Evolutionary conservation across 2,888 invertebrate species (phyloP), one percentile per base, ranked within the genome.

Genomic region (Apodemia hepburni): DNA sequence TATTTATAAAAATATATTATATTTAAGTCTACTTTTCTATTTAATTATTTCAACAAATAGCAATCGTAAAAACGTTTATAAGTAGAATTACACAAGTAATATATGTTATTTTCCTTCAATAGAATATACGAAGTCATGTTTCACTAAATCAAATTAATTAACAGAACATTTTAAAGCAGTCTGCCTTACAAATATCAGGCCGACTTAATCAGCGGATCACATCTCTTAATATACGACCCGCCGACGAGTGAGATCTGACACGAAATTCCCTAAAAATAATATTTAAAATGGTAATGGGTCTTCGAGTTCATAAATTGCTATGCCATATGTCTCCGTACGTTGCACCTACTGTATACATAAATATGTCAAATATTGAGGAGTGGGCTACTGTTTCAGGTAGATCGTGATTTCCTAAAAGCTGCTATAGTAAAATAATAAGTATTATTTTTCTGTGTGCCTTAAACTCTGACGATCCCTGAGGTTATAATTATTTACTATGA

Each of bases 261-360:
- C 88, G 85, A 82, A 87, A 91, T 90, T 91, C 91, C 91, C 91
- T 89, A 91, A 91, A 91, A 91, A 91, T 91, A 91, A 91, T 91
- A 91, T 91, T 91, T 91, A 91, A 91, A 90, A 90, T 90, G 89
- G 89, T 91, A 91, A 91, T 90, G 91, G 91, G 87, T 74, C 82
- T 78, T 80, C 80, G 81, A 81, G 78, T 87, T 90, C 90, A 91
- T 91, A 91, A 91, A 91, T 91, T 90, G 88, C 84, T 83, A 74
- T 85, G 83, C 91, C 91, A 91, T 91, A 88, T 91, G 91, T 90
- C 86, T 15, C 82, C 73, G 83, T 77, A 80, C 79, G 83, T 80
- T 86, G 85, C 89, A 89, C 87, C 88, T 88, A 86, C 89, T 84
- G 84, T 87, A 79, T 85, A 90, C 89, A 90, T 90, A 91, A 91